phyloP scores from a whole-genome alignment of 2,888 invertebrate species.

The Agrypnus murinus region DNA sequence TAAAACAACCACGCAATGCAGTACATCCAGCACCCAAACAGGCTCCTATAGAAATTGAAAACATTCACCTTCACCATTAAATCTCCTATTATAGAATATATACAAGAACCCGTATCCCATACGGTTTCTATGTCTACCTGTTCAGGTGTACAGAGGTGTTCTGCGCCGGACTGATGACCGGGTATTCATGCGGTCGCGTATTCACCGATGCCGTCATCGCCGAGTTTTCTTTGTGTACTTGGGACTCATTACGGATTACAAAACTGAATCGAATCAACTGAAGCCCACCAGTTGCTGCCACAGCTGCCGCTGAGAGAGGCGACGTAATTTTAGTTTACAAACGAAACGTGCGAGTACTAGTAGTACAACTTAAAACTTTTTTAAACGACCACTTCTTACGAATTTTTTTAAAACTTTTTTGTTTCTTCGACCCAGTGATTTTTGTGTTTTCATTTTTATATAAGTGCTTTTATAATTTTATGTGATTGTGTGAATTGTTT shows the following conservation, averaged over 20 bases:
- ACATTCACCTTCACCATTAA: not conserved
- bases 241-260: conserved; percentile 39
- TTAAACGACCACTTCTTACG: not conserved
- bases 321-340: conserved; percentile 22
- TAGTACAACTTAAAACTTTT: too few relatives aligned
- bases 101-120: conserved; percentile 7
- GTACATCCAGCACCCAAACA: too few relatives aligned
- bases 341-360: conserved; percentile 27
- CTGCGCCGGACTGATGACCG: conserved; percentile 58
- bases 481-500: too few relatives aligned
- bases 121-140: conserved; percentile 19
- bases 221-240: conserved; percentile 42
- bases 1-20: too few relatives aligned
- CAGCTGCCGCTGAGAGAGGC: conserved; percentile 55
- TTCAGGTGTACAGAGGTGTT: conserved; percentile 10
- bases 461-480: too few relatives aligned
- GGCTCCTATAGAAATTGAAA: not conserved
- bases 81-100: conserved; percentile 8
- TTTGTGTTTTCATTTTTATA: too few relatives aligned
- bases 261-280: conserved; percentile 36
- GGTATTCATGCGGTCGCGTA: conserved; percentile 51
- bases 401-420: not conserved
- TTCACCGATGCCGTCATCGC: conserved; percentile 52
- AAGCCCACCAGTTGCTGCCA: conserved; percentile 65
- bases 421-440: too few relatives aligned